These are phyloP conservation scores for Acleris sparsana DNA, from an alignment of 2,888 invertebrate genomes.

Conservation along the genomic window DNA sequence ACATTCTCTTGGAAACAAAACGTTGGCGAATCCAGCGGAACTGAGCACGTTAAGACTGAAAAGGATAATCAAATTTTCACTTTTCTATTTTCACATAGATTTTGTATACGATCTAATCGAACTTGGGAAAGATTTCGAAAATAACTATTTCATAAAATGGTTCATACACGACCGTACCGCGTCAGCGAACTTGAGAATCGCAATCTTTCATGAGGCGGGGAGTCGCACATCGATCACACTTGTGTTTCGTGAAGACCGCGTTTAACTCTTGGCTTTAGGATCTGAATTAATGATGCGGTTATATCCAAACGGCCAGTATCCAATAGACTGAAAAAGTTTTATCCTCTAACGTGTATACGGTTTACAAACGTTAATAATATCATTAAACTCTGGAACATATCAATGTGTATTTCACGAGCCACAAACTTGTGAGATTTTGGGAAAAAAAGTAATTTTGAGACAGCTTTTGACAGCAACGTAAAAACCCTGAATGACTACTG, in stretches of 20 bases:
- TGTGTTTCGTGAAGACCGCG: too few relatives aligned
- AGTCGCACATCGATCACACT: too few relatives aligned
- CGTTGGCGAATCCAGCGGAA: constrained; percentile 53
- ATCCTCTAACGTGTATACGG: constrained; percentile 29
- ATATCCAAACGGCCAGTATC: background rate
- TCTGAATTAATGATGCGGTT: too few relatives aligned
- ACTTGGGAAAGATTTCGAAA: background rate
- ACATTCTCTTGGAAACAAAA: constrained; percentile 37
- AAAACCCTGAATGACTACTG: too few relatives aligned
- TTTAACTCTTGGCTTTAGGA: too few relatives aligned
- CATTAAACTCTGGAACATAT: too few relatives aligned
- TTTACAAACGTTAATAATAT: constrained; percentile 10
- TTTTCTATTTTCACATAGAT: constrained; percentile 70
- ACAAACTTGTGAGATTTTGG: too few relatives aligned
- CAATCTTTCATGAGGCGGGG: too few relatives aligned
- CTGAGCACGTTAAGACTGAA: constrained; percentile 75
- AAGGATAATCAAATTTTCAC: constrained; percentile 67
- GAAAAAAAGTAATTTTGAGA: too few relatives aligned
- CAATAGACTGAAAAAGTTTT: constrained; percentile 22
- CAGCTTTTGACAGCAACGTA: too few relatives aligned
- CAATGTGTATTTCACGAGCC: too few relatives aligned
- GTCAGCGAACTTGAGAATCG: background rate
- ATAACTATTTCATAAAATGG: constrained; percentile 4
- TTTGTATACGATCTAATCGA: constrained; percentile 49
- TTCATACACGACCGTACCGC: constrained; percentile 5